A percentile compares a stretch with the other conserved stretches of the same genome.
phyloP scores from a whole-genome alignment of 1,140 invertebrate genomes.

The Drosophila oshimai region DNA sequence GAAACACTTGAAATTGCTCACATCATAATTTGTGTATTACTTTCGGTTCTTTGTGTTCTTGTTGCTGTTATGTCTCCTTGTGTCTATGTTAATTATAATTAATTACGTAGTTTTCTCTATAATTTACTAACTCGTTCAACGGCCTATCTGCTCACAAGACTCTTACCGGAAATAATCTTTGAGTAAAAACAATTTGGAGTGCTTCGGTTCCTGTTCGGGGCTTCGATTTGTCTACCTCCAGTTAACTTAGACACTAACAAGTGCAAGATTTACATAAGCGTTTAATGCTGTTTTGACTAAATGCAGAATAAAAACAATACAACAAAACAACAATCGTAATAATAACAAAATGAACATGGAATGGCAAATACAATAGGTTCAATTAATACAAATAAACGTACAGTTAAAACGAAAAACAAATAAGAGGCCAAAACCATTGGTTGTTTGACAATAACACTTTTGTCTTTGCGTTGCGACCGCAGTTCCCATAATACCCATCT shows the following conservation, averaged over 20 bases:
- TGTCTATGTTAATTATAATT: slow-evolving; percentile 63
- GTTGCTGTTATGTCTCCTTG: slow-evolving; percentile 25
- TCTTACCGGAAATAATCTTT: slow-evolving; percentile 34
- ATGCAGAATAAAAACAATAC: slow-evolving; percentile 25
- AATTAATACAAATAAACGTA: slow-evolving; percentile 36
- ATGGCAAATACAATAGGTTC: slow-evolving; percentile 51
- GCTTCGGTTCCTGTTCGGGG: slow-evolving; percentile 1
- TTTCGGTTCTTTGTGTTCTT: slow-evolving; percentile 13
- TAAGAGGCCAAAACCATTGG: slow-evolving; percentile 33
- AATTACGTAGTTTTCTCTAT: slow-evolving; percentile 67
- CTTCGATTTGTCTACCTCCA: slow-evolving; percentile 26
- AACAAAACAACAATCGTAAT: slow-evolving; percentile 62
- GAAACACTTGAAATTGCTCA: slow-evolving; percentile 80
- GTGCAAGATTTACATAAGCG: slow-evolving; percentile 76
- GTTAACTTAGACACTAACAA: slow-evolving; percentile 74
- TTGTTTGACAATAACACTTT: slow-evolving; percentile 47
- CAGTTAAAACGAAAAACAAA: slow-evolving; percentile 17
- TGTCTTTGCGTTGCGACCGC: slow-evolving; percentile 67
- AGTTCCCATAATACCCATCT: slow-evolving; percentile 70
- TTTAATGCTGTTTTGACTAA: slow-evolving; percentile 73
- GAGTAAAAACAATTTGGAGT: slow-evolving; percentile 23
- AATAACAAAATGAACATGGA: slow-evolving; percentile 58
- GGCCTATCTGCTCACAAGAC: slow-evolving; percentile 61
- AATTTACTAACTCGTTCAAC: slow-evolving; percentile 70
- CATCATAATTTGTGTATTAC: slow-evolving; percentile 56